Percentiles rank a stretch among this genome's conserved stretches.
phyloP scores from a whole-genome alignment of 2,797 vertebrate genomes.

The Tangara arthus region DNA sequence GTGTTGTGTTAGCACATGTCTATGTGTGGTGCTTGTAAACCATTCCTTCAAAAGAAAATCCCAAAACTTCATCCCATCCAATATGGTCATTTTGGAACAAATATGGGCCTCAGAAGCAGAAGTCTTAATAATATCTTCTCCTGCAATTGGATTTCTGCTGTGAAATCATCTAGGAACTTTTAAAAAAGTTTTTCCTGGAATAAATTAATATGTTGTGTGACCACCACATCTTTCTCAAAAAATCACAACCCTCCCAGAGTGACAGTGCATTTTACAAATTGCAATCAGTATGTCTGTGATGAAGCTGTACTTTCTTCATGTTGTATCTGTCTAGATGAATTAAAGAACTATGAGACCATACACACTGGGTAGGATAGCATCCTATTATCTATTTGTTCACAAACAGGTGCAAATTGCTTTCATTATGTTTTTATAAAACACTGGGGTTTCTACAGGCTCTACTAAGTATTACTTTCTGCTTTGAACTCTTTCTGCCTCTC shows the following conservation, averaged over 20 bases:
- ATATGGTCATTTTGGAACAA: neutral
- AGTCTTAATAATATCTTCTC: neutral
- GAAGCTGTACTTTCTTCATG: neutral
- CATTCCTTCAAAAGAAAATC: neutral
- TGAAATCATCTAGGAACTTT: neutral
- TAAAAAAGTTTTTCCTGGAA: neutral
- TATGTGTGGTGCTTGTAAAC: neutral
- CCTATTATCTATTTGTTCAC: neutral
- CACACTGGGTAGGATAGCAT: neutral
- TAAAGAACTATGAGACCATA: neutral
- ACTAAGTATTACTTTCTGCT: neutral
- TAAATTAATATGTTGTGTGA: neutral
- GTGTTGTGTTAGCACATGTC: neutral
- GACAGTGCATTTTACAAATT: neutral
- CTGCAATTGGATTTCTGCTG: neutral
- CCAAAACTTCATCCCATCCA: neutral
- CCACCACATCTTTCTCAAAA: neutral
- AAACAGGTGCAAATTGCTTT: conserved; percentile 36
- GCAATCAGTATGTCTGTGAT: neutral
- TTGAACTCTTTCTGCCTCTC: conserved; percentile 52
- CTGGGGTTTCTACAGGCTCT: conserved; percentile 11
- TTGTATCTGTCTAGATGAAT: neutral
- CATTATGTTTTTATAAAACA: conserved; percentile 55
- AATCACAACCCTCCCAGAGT: neutral
- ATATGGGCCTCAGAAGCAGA: neutral